These are phyloP conservation scores for Echeneis naucrates DNA, from an alignment of 2,797 vertebrate species.

Conservation along the genomic window DNA sequence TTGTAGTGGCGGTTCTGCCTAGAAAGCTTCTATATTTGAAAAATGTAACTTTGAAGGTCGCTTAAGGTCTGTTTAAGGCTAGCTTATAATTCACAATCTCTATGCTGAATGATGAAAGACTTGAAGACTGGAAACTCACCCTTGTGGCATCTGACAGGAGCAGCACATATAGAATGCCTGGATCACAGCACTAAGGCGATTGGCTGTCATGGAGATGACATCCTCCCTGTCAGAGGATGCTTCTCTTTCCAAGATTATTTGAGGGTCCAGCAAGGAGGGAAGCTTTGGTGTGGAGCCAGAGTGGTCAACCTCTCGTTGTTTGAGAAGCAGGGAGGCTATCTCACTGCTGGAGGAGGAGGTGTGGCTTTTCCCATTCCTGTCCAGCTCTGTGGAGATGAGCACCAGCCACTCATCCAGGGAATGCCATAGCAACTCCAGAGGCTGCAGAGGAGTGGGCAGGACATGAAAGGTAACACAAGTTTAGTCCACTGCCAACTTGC, in stretches of 20 bases:
- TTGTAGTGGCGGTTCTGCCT: too few species aligned
- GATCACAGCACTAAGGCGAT: constrained; percentile 96
- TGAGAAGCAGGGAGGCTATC: constrained; percentile 94
- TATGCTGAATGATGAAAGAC: not conserved
- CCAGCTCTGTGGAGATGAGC: constrained; percentile 95
- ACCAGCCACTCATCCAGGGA: constrained; percentile 98
- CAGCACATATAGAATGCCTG: constrained; percentile 99
- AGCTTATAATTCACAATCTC: not conserved
- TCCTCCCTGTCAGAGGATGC: constrained; percentile 91
- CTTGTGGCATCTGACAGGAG: constrained; percentile 98
- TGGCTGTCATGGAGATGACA: constrained; percentile 98
- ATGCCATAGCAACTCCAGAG: constrained; percentile 97
- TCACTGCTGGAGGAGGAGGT: constrained; percentile 81
- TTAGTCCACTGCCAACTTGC: too few species aligned
- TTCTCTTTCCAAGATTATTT: constrained; percentile 83
- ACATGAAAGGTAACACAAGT: not conserved
- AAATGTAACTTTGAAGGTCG: too few species aligned
- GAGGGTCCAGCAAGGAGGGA: constrained; percentile 77
- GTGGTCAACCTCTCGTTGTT: constrained; percentile 86
- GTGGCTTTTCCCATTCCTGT: constrained; percentile 88
- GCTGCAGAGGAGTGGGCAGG: constrained; percentile 80
- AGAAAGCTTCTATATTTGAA: too few species aligned
- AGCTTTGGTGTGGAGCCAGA: constrained; percentile 56
- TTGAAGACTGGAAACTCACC: constrained; percentile 72
- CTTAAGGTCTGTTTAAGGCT: not conserved